phyloP scores from a whole-genome alignment of 2,888 invertebrate genomes.

The Leptopterna dolabrata region DNA sequence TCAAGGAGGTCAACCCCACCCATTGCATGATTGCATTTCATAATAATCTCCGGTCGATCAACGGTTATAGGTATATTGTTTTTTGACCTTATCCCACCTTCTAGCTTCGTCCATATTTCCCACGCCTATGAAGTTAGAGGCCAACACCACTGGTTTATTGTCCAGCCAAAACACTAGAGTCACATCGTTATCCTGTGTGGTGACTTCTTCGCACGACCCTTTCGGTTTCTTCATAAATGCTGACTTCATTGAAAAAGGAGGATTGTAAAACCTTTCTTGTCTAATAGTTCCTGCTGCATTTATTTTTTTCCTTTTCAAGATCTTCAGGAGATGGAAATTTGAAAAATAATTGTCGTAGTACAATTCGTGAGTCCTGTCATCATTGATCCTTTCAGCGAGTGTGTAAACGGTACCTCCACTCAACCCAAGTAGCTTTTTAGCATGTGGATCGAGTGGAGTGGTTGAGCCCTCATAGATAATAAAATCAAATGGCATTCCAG shows the following conservation, averaged over 20 bases:
- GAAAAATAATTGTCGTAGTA: neutral
- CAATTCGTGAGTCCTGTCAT: neutral
- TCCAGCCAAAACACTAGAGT: neutral
- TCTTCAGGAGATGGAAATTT: neutral
- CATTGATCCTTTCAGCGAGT: neutral
- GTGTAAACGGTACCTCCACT: slow-evolving; percentile 8
- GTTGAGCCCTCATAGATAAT: slow-evolving; percentile 63
- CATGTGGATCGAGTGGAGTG: slow-evolving; percentile 59
- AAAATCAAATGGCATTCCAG: slow-evolving; percentile 53
- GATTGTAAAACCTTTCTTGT: slow-evolving; percentile 48
- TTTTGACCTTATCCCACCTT: slow-evolving; percentile 50
- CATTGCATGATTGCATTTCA: slow-evolving; percentile 44
- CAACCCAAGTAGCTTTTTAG: slow-evolving; percentile 34
- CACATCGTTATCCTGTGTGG: neutral
- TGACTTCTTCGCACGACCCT: neutral
- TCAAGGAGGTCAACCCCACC: slow-evolving; percentile 52
- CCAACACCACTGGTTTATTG: slow-evolving; percentile 46
- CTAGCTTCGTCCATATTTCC: slow-evolving; percentile 47
- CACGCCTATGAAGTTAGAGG: slow-evolving; percentile 56
- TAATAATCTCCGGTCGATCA: slow-evolving; percentile 48
- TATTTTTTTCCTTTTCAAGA: neutral
- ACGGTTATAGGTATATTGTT: slow-evolving; percentile 25
- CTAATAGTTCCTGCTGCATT: slow-evolving; percentile 38
- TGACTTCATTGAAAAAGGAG: slow-evolving; percentile 40
- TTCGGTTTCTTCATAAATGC: slow-evolving; percentile 45